Evolutionary conservation across 2,113 vertebrate species (phyloP).

Genomic region (Heliornis fulica): DNA sequence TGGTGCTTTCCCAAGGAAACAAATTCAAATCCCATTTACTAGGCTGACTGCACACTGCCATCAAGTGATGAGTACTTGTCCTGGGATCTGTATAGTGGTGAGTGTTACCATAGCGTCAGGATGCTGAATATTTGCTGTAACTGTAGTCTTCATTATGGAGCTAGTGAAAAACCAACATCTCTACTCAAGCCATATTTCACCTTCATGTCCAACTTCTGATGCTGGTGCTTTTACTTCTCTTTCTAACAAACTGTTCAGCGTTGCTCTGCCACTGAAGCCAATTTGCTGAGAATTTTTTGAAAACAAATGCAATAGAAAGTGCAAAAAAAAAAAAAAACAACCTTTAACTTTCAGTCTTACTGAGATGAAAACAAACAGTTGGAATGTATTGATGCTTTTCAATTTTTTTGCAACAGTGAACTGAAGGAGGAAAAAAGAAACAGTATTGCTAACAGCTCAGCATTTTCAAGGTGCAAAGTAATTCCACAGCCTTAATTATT

Average conservation of each 20-base stretch:
- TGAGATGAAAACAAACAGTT: conserved; percentile 41
- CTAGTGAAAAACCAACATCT: conserved; percentile 55
- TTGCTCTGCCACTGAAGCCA: conserved; percentile 59
- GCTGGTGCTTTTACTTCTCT: conserved; percentile 78
- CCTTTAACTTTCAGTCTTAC: not conserved
- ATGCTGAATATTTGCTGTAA: conserved; percentile 58
- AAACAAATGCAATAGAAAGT: conserved; percentile 42
- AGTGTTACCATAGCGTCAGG: conserved; percentile 57
- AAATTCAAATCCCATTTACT: not conserved
- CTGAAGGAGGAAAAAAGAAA: conserved; percentile 39
- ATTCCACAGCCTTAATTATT: conserved; percentile 82
- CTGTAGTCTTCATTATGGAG: conserved; percentile 48
- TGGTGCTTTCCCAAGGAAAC: conserved; percentile 52
- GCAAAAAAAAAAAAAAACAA: not conserved
- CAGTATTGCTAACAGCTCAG: conserved; percentile 71
- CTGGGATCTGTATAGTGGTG: conserved; percentile 46
- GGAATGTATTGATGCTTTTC: conserved; percentile 56
- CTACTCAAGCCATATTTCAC: conserved; percentile 74
- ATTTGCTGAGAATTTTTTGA: conserved; percentile 15
- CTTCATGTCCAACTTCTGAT: conserved; percentile 52
- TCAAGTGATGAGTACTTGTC: conserved; percentile 37
- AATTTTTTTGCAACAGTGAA: conserved; percentile 30
- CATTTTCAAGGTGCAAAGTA: conserved; percentile 79
- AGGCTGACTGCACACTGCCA: conserved; percentile 42
- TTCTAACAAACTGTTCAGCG: conserved; percentile 63